These are phyloP conservation scores for Chelmon rostratus DNA, from an alignment of 2,797 vertebrate genomes.

Conservation along the genomic window DNA sequence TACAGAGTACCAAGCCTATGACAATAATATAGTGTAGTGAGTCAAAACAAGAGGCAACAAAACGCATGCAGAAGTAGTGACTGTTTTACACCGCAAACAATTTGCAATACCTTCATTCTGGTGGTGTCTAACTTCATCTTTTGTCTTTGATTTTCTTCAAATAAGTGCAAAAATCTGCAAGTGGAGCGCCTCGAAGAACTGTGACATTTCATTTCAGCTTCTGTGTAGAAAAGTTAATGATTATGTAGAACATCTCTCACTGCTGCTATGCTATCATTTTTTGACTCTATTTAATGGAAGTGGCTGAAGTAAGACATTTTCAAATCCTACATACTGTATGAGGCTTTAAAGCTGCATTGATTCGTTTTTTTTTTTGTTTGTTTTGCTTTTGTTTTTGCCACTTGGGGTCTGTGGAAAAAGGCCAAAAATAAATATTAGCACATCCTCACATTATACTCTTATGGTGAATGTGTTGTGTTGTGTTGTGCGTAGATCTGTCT, in stretches of 20 bases:
- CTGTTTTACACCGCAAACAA: background rate
- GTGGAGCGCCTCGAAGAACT: background rate
- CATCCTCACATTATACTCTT: background rate
- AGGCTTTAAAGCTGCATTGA: background rate
- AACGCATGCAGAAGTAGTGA: background rate
- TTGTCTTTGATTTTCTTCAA: background rate
- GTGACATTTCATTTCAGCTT: background rate
- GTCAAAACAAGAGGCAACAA: conserved; percentile 23
- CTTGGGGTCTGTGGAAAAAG: background rate
- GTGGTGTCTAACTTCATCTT: background rate
- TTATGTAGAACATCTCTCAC: background rate
- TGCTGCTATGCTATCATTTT: background rate
- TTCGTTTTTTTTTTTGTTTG: background rate
- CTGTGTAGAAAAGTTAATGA: background rate
- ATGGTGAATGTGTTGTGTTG: too few species aligned
- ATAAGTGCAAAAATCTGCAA: background rate
- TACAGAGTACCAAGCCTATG: background rate
- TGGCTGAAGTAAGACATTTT: too few species aligned
- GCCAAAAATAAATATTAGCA: background rate
- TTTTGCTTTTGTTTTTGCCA: background rate
- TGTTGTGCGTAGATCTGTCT: too few species aligned
- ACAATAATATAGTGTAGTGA: conserved; percentile 8
- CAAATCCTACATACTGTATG: background rate
- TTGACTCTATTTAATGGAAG: background rate
- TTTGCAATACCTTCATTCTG: background rate